Evolutionary conservation across 2,113 vertebrate species (phyloP).

Genomic region (Platichthys flesus): DNA sequence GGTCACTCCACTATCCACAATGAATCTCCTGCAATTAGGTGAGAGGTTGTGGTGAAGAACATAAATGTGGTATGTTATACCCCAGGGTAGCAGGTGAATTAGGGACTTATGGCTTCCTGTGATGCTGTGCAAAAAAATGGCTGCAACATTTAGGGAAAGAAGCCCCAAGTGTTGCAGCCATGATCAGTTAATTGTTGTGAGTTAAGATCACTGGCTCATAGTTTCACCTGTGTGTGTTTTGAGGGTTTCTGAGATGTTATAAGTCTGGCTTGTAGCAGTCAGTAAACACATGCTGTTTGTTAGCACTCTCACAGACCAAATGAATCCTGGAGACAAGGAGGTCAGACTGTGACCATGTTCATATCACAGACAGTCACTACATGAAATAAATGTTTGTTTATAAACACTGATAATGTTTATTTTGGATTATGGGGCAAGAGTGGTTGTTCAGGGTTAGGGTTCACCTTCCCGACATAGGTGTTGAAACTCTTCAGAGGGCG

Average conservation of each 20-base stretch:
- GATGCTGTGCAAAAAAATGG: constrained; percentile 29
- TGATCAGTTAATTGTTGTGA: constrained; percentile 64
- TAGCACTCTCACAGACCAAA: constrained; percentile 34
- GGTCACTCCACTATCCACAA: constrained; percentile 33
- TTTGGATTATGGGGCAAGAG: background rate
- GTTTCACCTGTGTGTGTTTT: constrained; percentile 49
- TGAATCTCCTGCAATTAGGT: constrained; percentile 56
- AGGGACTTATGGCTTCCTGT: constrained; percentile 29
- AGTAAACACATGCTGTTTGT: constrained; percentile 14
- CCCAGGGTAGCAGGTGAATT: constrained; percentile 10
- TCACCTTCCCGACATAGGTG: background rate
- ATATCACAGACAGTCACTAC: background rate
- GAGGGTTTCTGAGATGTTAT: background rate
- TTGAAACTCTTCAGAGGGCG: background rate
- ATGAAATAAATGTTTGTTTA: background rate
- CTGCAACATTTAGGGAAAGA: constrained; percentile 8
- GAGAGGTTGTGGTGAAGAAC: background rate
- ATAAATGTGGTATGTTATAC: background rate
- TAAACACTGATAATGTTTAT: background rate
- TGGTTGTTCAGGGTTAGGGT: background rate
- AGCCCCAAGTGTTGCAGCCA: too few species aligned
- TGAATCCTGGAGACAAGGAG: constrained; percentile 27
- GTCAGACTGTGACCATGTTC: constrained; percentile 14
- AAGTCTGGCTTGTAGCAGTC: background rate
- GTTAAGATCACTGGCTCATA: constrained; percentile 46